A percentile compares a stretch with the other conserved stretches of the same genome.
Conservation (phyloP, 1,140 invertebrate species). For the Caenorhabditis elegans region DNA sequence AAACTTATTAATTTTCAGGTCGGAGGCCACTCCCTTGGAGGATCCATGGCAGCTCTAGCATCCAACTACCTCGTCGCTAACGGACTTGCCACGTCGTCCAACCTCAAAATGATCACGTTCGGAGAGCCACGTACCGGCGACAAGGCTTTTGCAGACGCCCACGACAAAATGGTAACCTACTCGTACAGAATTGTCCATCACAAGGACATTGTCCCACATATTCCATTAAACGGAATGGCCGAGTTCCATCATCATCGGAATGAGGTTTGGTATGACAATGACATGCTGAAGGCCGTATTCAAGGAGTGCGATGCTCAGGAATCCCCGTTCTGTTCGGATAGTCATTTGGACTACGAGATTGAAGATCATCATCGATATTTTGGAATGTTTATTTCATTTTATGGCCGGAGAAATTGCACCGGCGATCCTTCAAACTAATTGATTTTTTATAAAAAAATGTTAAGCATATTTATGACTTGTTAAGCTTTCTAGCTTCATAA, state of each 20-base stretch:
- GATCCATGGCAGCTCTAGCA: conserved; percentile 37
- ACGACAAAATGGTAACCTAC: conserved; percentile 34
- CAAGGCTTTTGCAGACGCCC: conserved; percentile 3
- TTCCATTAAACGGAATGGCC: conserved; percentile 11
- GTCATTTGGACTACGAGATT: neutral
- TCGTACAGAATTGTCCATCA: conserved; percentile 35
- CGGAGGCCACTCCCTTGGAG: conserved; percentile 47
- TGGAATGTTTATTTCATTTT: neutral
- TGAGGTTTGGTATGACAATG: conserved; percentile 43
- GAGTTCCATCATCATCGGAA: conserved; percentile 34
- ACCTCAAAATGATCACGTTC: conserved; percentile 29
- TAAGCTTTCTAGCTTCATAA: too few species aligned
- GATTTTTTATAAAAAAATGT: too few species aligned
- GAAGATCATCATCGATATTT: neutral
- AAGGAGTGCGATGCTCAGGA: conserved; percentile 14
- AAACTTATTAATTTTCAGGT: neutral
- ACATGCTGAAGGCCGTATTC: conserved; percentile 23
- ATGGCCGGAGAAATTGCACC: conserved; percentile 8
- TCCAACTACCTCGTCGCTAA: conserved; percentile 31
- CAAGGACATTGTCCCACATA: conserved; percentile 22
- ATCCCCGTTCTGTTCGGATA: conserved; percentile 7
- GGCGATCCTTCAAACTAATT: neutral
- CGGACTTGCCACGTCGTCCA: neutral
- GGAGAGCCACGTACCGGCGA: conserved; percentile 43
- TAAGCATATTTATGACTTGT: too few species aligned